Conservation (phyloP, 1,140 invertebrate species). For the Macrostomum lignano region DNA sequence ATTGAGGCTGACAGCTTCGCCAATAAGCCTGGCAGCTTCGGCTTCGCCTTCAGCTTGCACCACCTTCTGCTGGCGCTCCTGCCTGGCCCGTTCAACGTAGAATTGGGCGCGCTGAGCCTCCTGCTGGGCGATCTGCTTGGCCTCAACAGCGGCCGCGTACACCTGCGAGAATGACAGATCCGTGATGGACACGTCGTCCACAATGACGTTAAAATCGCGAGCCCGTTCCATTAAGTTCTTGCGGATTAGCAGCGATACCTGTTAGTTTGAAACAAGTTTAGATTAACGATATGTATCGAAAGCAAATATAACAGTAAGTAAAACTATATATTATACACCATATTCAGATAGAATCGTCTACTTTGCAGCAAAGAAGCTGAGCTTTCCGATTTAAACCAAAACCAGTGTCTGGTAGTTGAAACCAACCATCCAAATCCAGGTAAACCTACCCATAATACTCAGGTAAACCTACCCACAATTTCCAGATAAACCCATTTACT, state of each 20-base stretch:
- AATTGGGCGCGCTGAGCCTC: slow-evolving; percentile 94
- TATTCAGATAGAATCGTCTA: too few relatives aligned
- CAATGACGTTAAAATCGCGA: slow-evolving; percentile 87
- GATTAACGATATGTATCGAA: too few relatives aligned
- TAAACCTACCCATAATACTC: too few relatives aligned
- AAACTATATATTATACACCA: too few relatives aligned
- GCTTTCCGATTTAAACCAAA: too few relatives aligned
- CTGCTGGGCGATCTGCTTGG: slow-evolving; percentile 93
- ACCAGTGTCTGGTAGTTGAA: too few relatives aligned
- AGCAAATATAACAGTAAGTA: too few relatives aligned
- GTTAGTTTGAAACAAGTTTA: too few relatives aligned
- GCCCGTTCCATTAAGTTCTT: slow-evolving; percentile 75
- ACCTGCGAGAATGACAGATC: slow-evolving; percentile 94
- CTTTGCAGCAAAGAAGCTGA: too few relatives aligned
- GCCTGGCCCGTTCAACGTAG: slow-evolving; percentile 79
- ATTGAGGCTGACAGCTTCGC: slow-evolving; percentile 66
- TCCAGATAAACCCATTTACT: too few relatives aligned
- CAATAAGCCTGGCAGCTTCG: slow-evolving; percentile 59
- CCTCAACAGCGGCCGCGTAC: slow-evolving; percentile 95
- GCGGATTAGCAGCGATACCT: slow-evolving; percentile 61
- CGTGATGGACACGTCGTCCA: slow-evolving; percentile 97
- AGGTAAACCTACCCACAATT: too few relatives aligned
- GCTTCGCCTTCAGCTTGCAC: slow-evolving; percentile 98
- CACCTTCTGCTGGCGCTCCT: slow-evolving; percentile 94
- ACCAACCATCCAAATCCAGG: too few relatives aligned